Conservation (phyloP, 2,888 invertebrate genomes). For the Hirtodrosophila cameraria region DNA sequence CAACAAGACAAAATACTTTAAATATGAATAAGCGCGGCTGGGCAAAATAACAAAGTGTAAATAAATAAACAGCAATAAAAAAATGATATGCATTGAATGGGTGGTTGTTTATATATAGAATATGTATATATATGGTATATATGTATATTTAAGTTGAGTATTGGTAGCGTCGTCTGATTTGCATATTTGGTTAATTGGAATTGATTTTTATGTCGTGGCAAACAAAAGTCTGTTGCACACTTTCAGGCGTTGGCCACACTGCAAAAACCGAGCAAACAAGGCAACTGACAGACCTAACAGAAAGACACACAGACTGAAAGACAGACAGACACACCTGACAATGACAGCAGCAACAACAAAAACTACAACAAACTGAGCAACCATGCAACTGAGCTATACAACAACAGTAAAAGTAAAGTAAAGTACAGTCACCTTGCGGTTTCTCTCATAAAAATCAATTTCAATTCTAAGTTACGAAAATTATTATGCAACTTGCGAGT, state of each 20-base stretch:
- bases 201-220: constrained; percentile 60
- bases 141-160: neutral
- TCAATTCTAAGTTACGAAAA: constrained; percentile 57
- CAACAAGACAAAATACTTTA: constrained; percentile 57
- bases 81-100: constrained; percentile 19
- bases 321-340: constrained; percentile 14
- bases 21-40: constrained; percentile 36
- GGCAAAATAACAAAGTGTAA: neutral
- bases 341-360: constrained; percentile 38
- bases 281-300: too few relatives aligned
- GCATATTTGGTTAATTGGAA: constrained; percentile 77
- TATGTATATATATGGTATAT: neutral
- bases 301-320: constrained; percentile 4
- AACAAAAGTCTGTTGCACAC: constrained; percentile 33
- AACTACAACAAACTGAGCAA: neutral
- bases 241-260: constrained; percentile 23
- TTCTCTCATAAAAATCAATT: constrained; percentile 66
- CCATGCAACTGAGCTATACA: too few relatives aligned
- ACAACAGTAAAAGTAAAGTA: too few relatives aligned
- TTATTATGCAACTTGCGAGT: constrained; percentile 49
- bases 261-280: constrained; percentile 7
- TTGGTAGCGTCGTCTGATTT: constrained; percentile 43
- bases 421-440: constrained; percentile 44
- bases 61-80: constrained; percentile 8
- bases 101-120: constrained; percentile 22